Evolutionary conservation across 2,888 invertebrate species (phyloP).

Genomic region (Gastrophysa polygoni): DNA sequence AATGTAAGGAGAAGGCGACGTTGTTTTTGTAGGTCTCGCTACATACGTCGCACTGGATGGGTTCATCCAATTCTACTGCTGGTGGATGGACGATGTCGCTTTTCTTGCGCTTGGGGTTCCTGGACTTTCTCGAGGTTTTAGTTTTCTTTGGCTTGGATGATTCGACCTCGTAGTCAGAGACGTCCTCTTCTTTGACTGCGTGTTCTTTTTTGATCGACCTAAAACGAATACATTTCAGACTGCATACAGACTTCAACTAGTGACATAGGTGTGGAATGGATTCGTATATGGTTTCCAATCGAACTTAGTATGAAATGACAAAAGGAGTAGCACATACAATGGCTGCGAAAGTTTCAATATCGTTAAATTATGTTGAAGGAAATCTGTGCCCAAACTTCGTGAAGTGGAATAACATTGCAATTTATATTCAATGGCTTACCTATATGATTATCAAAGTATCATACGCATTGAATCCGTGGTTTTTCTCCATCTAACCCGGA

Average conservation of each 20-base stretch:
- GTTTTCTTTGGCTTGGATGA: constrained; percentile 12
- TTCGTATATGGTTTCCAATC: too few relatives aligned
- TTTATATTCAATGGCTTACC: too few relatives aligned
- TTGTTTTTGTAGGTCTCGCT: constrained; percentile 49
- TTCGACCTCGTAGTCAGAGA: constrained; percentile 14
- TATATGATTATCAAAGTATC: too few relatives aligned
- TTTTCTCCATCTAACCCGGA: too few relatives aligned
- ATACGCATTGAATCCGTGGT: too few relatives aligned
- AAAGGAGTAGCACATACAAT: too few relatives aligned
- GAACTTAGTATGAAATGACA: too few relatives aligned
- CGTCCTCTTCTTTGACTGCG: constrained; percentile 28
- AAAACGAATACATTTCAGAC: not conserved
- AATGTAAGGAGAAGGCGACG: constrained; percentile 49
- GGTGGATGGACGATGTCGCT: constrained; percentile 32
- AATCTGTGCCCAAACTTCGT: too few relatives aligned
- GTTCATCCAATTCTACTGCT: constrained; percentile 47
- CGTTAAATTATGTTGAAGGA: too few relatives aligned
- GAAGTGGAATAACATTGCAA: too few relatives aligned
- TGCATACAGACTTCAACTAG: not conserved
- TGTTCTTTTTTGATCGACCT: not conserved
- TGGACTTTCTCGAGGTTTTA: constrained; percentile 9
- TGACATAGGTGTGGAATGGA: too few relatives aligned
- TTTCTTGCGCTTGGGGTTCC: constrained; percentile 15
- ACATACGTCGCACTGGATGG: constrained; percentile 50
- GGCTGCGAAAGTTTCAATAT: too few relatives aligned